These are phyloP conservation scores for Keiferia lycopersicella DNA, from an alignment of 2,888 invertebrate species.

Conservation along the genomic window DNA sequence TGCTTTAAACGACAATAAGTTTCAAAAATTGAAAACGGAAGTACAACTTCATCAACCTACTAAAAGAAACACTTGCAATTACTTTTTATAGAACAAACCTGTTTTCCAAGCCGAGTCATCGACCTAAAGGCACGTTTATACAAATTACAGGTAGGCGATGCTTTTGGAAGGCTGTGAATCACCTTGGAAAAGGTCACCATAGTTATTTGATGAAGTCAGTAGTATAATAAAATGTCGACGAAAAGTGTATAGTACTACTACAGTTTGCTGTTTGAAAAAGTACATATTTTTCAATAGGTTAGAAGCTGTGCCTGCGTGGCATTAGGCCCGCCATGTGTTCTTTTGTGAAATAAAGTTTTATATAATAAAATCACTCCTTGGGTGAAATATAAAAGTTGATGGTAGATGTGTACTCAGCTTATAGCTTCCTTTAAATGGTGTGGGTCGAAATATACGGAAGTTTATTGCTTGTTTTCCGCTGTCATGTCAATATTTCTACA, in stretches of 20 bases:
- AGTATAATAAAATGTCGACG: background rate
- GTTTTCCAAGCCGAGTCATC: conserved; percentile 21
- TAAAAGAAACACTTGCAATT: conserved; percentile 14
- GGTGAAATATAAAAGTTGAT: background rate
- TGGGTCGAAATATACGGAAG: background rate
- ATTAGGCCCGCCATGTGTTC: too few relatives aligned
- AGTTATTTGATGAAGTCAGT: conserved; percentile 3
- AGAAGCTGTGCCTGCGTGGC: too few relatives aligned
- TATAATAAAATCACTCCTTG: too few relatives aligned
- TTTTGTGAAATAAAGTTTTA: too few relatives aligned
- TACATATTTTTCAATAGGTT: too few relatives aligned
- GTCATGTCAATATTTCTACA: background rate
- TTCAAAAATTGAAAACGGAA: conserved; percentile 21
- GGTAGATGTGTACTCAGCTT: background rate
- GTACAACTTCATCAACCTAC: conserved; percentile 6
- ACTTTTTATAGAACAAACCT: conserved; percentile 23
- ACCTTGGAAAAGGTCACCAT: conserved; percentile 16
- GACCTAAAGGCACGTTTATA: conserved; percentile 16
- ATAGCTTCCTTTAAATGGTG: background rate
- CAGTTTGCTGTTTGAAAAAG: too few relatives aligned
- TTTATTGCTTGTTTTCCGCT: background rate
- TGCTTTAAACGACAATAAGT: background rate
- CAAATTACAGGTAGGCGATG: conserved; percentile 21
- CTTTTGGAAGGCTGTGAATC: conserved; percentile 21
- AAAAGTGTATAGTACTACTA: too few relatives aligned